Conservation (phyloP, 2,113 vertebrate genomes). For the Eulacestoma nigropectus region DNA sequence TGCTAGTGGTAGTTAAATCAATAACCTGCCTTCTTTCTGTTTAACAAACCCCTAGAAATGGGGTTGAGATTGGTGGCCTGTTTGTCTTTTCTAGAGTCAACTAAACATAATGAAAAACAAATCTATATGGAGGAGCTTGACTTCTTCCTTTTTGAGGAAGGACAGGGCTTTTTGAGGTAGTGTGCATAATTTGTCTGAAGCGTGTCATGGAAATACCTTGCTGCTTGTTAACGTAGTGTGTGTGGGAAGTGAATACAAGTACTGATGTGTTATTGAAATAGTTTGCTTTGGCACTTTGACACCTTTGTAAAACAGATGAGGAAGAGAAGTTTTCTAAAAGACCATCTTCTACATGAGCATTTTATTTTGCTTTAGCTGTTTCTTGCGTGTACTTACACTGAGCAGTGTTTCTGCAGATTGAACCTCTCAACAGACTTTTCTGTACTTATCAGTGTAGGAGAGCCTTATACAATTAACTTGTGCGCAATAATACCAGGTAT, state of each 20-base stretch:
- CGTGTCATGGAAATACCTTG: not conserved
- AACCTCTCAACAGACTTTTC: not conserved
- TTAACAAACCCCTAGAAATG: slow-evolving; percentile 29
- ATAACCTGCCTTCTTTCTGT: slow-evolving; percentile 3
- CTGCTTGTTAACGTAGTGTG: not conserved
- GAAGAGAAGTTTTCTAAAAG: not conserved
- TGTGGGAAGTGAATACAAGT: not conserved
- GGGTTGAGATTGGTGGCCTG: not conserved
- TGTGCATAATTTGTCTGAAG: not conserved
- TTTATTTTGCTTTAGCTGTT: not conserved
- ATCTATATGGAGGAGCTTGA: slow-evolving; percentile 22
- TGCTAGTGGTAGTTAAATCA: not conserved
- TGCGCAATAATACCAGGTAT: not conserved
- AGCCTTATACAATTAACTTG: not conserved
- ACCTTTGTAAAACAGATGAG: not conserved
- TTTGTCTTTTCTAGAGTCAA: slow-evolving; percentile 11
- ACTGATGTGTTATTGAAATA: not conserved
- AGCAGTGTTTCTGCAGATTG: not conserved
- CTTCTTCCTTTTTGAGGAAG: slow-evolving; percentile 18
- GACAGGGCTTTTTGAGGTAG: slow-evolving; percentile 19
- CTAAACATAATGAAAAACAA: slow-evolving; percentile 6
- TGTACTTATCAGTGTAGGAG: not conserved
- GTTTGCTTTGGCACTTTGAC: not conserved
- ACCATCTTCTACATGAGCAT: not conserved
- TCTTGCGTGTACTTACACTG: not conserved